Conservation (phyloP, 2,797 vertebrate species). For the Cuculus canorus region DNA sequence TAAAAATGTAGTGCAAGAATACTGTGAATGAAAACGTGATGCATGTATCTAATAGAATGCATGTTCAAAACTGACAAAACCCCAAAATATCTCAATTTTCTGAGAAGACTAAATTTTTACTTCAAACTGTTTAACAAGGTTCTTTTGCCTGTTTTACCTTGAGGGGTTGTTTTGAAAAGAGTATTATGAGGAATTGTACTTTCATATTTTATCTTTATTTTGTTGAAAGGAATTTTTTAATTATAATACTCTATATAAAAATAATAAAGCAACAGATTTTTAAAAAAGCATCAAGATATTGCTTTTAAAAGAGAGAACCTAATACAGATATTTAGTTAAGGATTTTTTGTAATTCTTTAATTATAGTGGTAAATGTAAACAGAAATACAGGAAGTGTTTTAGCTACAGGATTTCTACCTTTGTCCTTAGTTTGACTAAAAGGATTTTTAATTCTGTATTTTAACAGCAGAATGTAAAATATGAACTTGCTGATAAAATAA, state of each 20-base stretch:
- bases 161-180: not conserved
- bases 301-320: not conserved
- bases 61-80: not conserved
- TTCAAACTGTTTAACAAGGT: not conserved
- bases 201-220: not conserved
- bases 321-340: not conserved
- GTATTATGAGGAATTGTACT: not conserved
- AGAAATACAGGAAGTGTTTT: not conserved
- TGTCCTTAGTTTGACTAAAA: not conserved
- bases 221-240: not conserved
- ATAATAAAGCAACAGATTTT: not conserved
- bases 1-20: not conserved
- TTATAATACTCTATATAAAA: not conserved
- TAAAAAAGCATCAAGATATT: not conserved
- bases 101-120: not conserved
- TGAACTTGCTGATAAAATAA: not conserved
- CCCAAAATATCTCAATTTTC: rapidly evolving
- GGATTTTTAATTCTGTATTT: not conserved
- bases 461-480: not conserved
- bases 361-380: not conserved
- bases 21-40: not conserved
- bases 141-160: not conserved
- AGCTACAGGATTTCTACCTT: not conserved
- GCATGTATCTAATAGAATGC: not conserved
- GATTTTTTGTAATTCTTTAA: not conserved